Conservation (phyloP, 2,797 vertebrate species). For the Channallabes apus region DNA sequence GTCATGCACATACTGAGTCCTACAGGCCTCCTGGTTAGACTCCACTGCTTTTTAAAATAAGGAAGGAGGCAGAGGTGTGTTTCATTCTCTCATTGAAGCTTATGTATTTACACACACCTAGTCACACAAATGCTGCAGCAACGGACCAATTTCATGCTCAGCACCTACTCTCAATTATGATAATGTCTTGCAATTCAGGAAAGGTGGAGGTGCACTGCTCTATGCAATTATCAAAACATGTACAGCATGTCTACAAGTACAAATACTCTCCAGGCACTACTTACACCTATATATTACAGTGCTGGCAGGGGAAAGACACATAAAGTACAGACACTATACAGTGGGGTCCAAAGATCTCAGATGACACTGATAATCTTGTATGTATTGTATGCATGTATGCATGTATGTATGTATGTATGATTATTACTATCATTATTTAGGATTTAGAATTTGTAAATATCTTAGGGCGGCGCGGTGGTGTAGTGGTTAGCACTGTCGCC, state of each 20-base stretch:
- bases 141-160: slow-evolving; percentile 33
- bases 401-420: no score
- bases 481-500: no score
- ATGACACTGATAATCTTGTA: no score
- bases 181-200: slow-evolving; percentile 19
- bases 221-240: slow-evolving; percentile 32
- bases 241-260: background rate
- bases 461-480: no score
- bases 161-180: slow-evolving; percentile 18
- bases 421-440: no score
- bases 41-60: background rate
- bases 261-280: background rate
- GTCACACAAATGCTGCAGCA: background rate
- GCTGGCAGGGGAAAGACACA: background rate
- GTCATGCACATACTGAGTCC: background rate
- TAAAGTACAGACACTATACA: background rate
- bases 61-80: background rate
- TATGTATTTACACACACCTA: slow-evolving; percentile 10
- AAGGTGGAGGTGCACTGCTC: slow-evolving; percentile 19
- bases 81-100: background rate
- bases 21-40: no score
- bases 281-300: background rate
- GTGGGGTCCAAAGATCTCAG: background rate
- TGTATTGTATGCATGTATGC: background rate
- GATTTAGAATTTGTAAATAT: background rate